Percentiles rank a stretch among this genome's conserved stretches.
Evolutionary conservation across 2,113 vertebrate genomes (phyloP).

Genomic region (Antennarius striatus): DNA sequence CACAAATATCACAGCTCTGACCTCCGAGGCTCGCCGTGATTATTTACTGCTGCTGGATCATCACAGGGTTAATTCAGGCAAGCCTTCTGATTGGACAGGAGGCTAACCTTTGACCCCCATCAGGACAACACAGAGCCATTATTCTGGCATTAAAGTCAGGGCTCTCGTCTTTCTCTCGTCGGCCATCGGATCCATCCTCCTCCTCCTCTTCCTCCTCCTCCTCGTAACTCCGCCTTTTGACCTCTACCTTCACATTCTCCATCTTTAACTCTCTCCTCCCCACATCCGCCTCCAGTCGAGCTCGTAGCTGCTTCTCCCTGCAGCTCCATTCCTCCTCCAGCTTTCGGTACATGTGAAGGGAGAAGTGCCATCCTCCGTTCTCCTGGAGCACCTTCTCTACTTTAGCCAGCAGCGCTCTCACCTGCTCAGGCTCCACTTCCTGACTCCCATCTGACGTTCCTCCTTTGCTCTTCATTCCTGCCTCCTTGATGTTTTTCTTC

Average conservation of each 20-base stretch:
- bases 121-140: constrained; percentile 3
- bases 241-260: constrained; percentile 22
- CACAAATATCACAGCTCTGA: not conserved
- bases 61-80: constrained; percentile 1
- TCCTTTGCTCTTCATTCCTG: not conserved
- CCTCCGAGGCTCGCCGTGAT: not conserved
- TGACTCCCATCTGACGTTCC: constrained; percentile 7
- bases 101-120: constrained; percentile 30
- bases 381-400: constrained; percentile 58
- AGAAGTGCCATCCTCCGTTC: constrained; percentile 62
- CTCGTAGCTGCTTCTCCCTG: constrained; percentile 55
- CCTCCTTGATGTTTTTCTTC: not conserved
- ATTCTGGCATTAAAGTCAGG: constrained; percentile 8
- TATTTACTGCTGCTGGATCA: not conserved
- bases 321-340: constrained; percentile 59
- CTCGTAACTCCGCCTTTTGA: constrained; percentile 7
- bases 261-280: constrained; percentile 9
- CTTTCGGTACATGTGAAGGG: constrained; percentile 57
- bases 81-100: constrained; percentile 19
- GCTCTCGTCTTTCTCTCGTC: constrained; percentile 12
- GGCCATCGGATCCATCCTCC: constrained; percentile 29
- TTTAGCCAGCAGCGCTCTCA: constrained; percentile 50
- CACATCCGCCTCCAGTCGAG: constrained; percentile 26
- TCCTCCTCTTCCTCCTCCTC: not conserved
- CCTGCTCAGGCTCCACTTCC: constrained; percentile 43